A percentile compares a stretch with the other conserved stretches of the same genome.
Evolutionary conservation across 2,888 invertebrate species (phyloP).

Genomic region (Chaetoderma sp.): DNA sequence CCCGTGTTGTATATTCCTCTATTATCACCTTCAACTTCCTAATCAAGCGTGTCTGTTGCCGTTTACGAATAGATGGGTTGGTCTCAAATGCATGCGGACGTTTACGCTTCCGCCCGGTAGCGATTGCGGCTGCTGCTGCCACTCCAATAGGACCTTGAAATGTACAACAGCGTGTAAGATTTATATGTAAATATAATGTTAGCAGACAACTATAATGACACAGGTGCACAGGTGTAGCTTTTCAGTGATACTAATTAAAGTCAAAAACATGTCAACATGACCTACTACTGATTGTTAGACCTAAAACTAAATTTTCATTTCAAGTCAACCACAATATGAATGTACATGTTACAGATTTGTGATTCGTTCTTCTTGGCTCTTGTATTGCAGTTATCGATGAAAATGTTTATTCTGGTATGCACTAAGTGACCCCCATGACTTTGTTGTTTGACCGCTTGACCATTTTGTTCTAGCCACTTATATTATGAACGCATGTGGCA

Average conservation of each 20-base stretch:
- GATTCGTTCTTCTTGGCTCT: too few relatives aligned
- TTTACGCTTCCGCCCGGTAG: slow-evolving; percentile 92
- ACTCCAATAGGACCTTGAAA: slow-evolving; percentile 91
- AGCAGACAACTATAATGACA: neutral
- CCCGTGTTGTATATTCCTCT: slow-evolving; percentile 95
- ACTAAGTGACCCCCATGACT: too few relatives aligned
- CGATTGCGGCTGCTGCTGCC: slow-evolving; percentile 96
- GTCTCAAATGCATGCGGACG: slow-evolving; percentile 96
- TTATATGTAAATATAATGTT: neutral
- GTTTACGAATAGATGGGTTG: slow-evolving; percentile 94
- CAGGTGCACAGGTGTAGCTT: neutral
- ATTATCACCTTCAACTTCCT: slow-evolving; percentile 69
- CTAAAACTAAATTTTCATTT: too few relatives aligned
- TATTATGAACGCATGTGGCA: too few relatives aligned
- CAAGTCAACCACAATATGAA: too few relatives aligned
- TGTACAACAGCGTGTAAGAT: neutral
- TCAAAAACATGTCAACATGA: neutral
- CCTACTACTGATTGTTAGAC: too few relatives aligned
- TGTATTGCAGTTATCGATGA: too few relatives aligned
- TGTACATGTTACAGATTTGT: neutral
- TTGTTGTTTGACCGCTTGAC: too few relatives aligned
- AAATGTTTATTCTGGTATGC: too few relatives aligned
- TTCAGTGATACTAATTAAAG: neutral
- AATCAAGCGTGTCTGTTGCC: slow-evolving; percentile 92
- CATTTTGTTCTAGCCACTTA: too few relatives aligned